Evolutionary conservation across 37 sponge, comb jelly and placozoan species (phyloP).

Genomic region (Chondrosia reniformis): DNA sequence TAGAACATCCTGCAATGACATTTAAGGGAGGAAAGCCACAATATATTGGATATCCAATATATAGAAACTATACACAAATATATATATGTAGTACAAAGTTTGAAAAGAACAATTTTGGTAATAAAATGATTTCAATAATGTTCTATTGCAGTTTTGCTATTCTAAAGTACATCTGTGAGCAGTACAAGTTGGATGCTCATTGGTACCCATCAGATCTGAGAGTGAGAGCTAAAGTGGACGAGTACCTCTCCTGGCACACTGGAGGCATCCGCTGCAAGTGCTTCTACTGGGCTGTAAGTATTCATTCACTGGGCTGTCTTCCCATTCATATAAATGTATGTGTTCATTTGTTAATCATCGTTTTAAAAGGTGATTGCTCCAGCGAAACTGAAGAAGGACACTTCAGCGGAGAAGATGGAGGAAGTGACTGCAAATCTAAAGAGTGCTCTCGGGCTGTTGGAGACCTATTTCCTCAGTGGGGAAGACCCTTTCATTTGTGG

Average conservation of each 20-base stretch:
- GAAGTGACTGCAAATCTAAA: neutral
- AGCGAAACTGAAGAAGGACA: neutral
- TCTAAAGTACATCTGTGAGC: conserved; percentile 7
- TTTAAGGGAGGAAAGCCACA: too few species aligned
- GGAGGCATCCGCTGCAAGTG: neutral
- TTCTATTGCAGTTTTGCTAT: conserved; percentile 32
- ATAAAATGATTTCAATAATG: too few species aligned
- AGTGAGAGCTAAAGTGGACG: conserved; percentile 31
- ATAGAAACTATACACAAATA: too few species aligned
- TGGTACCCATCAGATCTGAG: conserved; percentile 33
- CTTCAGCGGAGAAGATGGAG: too few species aligned
- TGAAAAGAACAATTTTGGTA: too few species aligned
- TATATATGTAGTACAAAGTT: too few species aligned
- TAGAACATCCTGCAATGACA: too few species aligned
- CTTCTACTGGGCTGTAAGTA: neutral
- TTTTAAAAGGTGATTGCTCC: neutral
- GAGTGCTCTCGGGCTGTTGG: neutral
- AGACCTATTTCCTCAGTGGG: conserved; percentile 1
- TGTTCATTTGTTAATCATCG: neutral
- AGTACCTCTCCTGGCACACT: conserved; percentile 36
- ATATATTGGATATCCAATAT: too few species aligned
- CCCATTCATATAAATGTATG: neutral
- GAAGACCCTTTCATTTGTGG: neutral
- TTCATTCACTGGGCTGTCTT: neutral
- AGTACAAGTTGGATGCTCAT: conserved; percentile 21